Evolutionary conservation across 2,113 vertebrate genomes (phyloP), one percentile per base, ranked within the genome.

Genomic region (Urocolius indicus): DNA sequence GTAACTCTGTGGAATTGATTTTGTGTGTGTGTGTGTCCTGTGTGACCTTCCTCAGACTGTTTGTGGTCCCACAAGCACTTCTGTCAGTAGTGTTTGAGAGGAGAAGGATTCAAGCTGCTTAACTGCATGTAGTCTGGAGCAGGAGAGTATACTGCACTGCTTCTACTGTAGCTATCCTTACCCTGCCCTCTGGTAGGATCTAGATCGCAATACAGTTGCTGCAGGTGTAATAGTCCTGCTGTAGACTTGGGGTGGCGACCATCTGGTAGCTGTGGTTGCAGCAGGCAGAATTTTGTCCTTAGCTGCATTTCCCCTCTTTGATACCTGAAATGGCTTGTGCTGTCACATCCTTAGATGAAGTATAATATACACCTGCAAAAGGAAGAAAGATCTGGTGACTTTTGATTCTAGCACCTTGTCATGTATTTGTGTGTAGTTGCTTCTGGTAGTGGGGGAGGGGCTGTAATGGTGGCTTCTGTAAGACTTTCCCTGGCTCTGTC

Each of bases 301-400:
- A 43, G 24, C 18, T 58, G 2, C 23, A 17, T 72, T 13, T 72
- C 76, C 19, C 22, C 20, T 46, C 27, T 84, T 52, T 23, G 62
- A 36, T 73, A n/a, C 38, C 30, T 84, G 43, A 51, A 76, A 68
- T 17, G 16, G 22, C 9, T 90, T 34, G 7, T 62, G 10, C n/a
- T 92, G 43, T 86, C 11, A 32, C 5, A 45, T 52, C 10, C 30
- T 93, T 18, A 26, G 41, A 7, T 51, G 32, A 75, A 16, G 29
- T 79, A 23, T 45, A 51, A 54, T 41, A 45, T 13, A 79, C 1
- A 6, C 4, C 24, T 82, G 57, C 3, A 24, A 57, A 34, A 46
- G 38, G 38, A 18, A 21, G 0, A 29, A 71, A 36, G 16, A 3
- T 71, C 5, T 32, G 14, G 6, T 0, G 1, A 9, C n/a, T 14